Evolutionary conservation across 2,888 invertebrate species (phyloP).

Genomic region (Biston stratarius): DNA sequence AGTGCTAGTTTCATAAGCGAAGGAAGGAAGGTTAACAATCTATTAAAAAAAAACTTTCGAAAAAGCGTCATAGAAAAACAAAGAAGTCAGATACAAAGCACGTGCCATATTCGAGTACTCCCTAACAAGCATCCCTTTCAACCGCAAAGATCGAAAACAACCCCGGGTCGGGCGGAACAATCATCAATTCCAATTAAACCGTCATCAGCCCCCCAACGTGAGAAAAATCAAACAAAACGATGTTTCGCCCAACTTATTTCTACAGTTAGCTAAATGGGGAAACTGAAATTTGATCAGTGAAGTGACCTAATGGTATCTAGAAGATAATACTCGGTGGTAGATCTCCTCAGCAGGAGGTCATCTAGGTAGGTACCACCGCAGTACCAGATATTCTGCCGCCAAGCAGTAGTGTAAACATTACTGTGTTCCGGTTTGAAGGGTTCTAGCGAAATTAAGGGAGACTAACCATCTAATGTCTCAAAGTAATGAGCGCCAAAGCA

Average conservation of each 20-base stretch:
- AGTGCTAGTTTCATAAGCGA: no score
- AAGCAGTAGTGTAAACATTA: no score
- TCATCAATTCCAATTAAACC: conserved; percentile 83
- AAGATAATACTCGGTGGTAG: no score
- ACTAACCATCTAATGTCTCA: no score
- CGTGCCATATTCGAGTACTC: conserved; percentile 20
- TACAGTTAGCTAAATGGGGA: background rate
- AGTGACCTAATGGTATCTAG: background rate
- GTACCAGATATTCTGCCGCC: no score
- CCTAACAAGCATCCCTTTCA: conserved; percentile 45
- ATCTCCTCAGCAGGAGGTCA: no score
- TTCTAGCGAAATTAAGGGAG: no score
- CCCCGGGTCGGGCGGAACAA: conserved; percentile 57
- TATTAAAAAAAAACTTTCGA: no score
- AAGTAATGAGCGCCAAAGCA: no score
- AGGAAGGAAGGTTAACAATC: no score
- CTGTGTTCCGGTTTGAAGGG: no score
- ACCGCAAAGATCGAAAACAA: conserved; percentile 56
- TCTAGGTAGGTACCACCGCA: no score
- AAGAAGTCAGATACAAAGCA: conserved; percentile 25
- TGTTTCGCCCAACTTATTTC: conserved; percentile 24
- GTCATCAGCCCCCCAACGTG: conserved; percentile 73
- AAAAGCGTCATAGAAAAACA: conserved; percentile 16
- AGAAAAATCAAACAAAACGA: conserved; percentile 80
- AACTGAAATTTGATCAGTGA: background rate